Evolutionary conservation across 2,113 vertebrate genomes (phyloP), one percentile per base, ranked within the genome.

Genomic region (Aviceda subcristata): DNA sequence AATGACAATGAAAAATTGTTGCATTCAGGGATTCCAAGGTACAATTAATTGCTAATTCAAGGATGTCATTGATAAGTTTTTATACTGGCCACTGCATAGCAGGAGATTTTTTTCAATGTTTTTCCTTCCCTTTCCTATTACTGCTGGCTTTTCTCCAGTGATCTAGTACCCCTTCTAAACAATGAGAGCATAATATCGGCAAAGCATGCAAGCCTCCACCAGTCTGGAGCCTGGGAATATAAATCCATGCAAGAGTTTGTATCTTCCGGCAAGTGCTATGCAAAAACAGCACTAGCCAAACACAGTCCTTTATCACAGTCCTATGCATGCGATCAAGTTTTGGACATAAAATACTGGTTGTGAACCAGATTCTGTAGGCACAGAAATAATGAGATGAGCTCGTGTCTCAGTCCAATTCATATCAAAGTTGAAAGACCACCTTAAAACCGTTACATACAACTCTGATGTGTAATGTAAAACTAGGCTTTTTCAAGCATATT

Each of bases 151-250:
- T 57, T 66, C 22, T 91, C 94, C 97, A 96, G 50, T 60, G 73
- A 90, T 95, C 71, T 79, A 93, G 89, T 21, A 95, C 59, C 89
- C 55, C 85, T 76, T 60, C 79, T 80, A 84, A 97, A 97, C 97
- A 97, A 94, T 95, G 69, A 96, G 41, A 81, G 17, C 66, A 82
- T 88, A 69, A 1, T 39, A 92, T 92, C 90, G 94, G 87, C 66
- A 89, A 92, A 88, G 55, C 36, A 80, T 87, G 48, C 76, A 91
- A 83, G 50, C 32, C 88, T 74, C 92, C 89, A 94, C 73, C 77
- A 90, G 86, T 22, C 75, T 96, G 96, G 95, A 97, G 95, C 94
- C 96, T 69, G 69, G 72, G 79, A 97, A 96, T 82, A 88, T 77
- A 96, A 97, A 97, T 87, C 78, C 53, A 36, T 0, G 3, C 46